These are phyloP conservation scores for Ursus arctos DNA, from an alignment of 2,113 vertebrate species.

Conservation along the genomic window DNA sequence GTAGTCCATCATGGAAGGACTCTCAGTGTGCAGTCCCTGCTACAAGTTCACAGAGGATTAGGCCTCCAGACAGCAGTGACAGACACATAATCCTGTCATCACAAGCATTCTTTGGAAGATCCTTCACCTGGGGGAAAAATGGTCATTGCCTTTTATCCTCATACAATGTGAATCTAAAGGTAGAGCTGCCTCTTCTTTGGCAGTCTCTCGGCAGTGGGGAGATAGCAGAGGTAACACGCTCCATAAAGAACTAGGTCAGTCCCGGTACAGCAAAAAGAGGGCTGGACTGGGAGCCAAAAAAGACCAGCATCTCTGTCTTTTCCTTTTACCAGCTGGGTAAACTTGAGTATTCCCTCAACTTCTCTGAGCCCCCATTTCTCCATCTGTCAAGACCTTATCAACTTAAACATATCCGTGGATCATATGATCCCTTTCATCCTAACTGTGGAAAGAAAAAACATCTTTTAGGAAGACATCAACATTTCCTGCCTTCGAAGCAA, in stretches of 20 bases:
- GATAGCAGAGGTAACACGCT: neutral
- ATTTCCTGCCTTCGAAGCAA: neutral
- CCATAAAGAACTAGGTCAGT: neutral
- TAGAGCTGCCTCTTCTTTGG: neutral
- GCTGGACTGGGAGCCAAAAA: neutral
- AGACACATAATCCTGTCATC: neutral
- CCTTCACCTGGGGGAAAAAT: neutral
- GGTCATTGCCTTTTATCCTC: neutral
- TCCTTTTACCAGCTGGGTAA: neutral
- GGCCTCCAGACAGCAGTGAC: neutral
- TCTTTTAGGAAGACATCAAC: neutral
- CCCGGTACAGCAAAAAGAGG: neutral
- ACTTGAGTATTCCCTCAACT: neutral
- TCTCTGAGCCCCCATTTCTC: neutral
- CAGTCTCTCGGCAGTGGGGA: neutral
- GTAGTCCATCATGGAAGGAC: neutral
- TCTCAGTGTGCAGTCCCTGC: neutral
- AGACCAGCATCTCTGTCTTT: neutral
- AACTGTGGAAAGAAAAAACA: neutral
- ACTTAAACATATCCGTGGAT: neutral
- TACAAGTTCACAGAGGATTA: conserved; percentile 22
- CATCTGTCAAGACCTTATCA: neutral
- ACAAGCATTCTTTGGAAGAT: neutral
- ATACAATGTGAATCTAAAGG: neutral
- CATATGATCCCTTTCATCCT: neutral